Base-by-base conservation (phyloP, 2,113 vertebrate species). In the Corynorhinus townsendii region DNA sequence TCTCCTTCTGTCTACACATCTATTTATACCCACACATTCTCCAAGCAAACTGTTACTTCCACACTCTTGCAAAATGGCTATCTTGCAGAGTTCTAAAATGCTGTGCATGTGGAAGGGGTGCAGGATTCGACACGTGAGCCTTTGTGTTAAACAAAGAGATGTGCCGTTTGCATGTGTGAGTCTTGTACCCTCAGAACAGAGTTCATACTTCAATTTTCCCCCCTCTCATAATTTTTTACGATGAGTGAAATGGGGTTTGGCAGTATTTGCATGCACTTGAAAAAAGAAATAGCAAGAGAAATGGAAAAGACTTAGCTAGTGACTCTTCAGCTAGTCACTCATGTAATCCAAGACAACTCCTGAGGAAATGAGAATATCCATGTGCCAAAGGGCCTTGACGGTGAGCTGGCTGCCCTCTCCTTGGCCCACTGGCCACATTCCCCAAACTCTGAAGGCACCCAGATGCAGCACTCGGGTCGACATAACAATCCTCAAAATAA, bases 121-220 rank as follows among this genome's bases (percentile, higher is more conserved):
- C 97, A 97, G 96, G 97, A 97, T 79, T 89, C 69, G 97, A 95
- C 97, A 98, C 98, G 98, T 97, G 98, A 98, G 97, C 96, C 97
- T 97, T 97, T 97, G 98, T 96, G 98, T 98, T 98, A 98, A 98
- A 97, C 97, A 99, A 99, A 98, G 98, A 98, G 96, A 98, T 98
- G 97, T 96, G 96, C 95, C 96, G 97, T 97, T 97, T 97, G 98
- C 97, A 95, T 98, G 96, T 97, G 95, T 92, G 87, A 59, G 72
- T 92, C 95, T 82, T 71, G 73, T 62, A 66, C n/a, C 73, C 82
- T 85, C 88, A 85, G 90, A 94, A 96, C 40, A 91, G 90, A 86
- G 79, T 64, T 75, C 45, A 86, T 62, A 38, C 62, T 93, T 91
- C 82, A 43, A 86, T 89, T 85, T 45, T 68, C 19, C 33, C 49